These are phyloP conservation scores for Steinernema khuongi DNA, from an alignment of 1,140 invertebrate genomes.

Conservation along the genomic window DNA sequence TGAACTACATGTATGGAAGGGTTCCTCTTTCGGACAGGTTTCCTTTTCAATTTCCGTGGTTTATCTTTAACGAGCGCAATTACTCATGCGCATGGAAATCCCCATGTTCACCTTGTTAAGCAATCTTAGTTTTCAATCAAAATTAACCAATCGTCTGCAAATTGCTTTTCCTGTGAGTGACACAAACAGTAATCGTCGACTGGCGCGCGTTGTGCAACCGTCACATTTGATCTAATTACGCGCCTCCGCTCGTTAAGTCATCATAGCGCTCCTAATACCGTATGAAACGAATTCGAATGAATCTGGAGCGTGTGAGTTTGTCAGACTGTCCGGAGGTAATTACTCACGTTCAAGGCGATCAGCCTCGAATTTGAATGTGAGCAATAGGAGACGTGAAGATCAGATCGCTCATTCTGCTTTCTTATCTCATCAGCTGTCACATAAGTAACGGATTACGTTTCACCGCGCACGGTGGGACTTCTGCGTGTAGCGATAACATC, in stretches of 20 bases:
- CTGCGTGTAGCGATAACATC: background rate
- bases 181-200: background rate
- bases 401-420: background rate
- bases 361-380: background rate
- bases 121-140: background rate
- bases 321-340: background rate
- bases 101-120: background rate
- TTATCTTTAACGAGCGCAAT: too few species aligned
- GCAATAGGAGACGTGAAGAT: background rate
- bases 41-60: too few species aligned
- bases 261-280: too few species aligned
- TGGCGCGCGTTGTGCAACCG: background rate
- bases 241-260: background rate
- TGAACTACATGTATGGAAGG: too few species aligned
- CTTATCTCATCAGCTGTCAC: background rate
- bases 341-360: background rate
- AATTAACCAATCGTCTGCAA: conserved; percentile 3
- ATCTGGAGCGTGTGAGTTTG: too few species aligned
- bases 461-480: background rate
- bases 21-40: too few species aligned
- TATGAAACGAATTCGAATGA: too few species aligned
- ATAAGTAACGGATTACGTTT: conserved; percentile 1
- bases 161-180: background rate
- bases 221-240: conserved; percentile 9
- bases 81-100: too few species aligned